Base-by-base conservation (phyloP, 1,140 invertebrate species). In the Panulirus ornatus region DNA sequence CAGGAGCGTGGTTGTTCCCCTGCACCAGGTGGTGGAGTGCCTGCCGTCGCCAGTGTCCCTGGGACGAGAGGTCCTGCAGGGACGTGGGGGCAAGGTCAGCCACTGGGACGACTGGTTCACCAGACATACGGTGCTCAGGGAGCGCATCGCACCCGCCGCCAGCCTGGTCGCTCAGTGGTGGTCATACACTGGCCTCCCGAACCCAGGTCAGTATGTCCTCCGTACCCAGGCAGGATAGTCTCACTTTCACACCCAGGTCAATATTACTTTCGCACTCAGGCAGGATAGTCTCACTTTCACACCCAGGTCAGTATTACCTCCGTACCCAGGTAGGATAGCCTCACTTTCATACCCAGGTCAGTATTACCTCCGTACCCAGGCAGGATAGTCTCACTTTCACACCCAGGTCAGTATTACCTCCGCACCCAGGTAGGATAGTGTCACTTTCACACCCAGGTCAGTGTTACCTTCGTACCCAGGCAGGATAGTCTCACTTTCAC, bases 41-140 rank as follows among this genome's bases (percentile, higher is more conserved):
- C 81, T 91, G 75, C 91, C 91, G 0, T 54, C 54, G 14, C 91
- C 91, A 1, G 54, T 91, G 40, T 42, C 30, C 0, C 63, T 88
- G 54, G 87, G 87, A 6, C 86, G 73, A 1, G 82, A 90, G 66
- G 76, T 91, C 30, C 42, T 91, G 73, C 44, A 84, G 5, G 87
- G 87, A 11, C 16, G 51, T 9, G 87, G 91, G 11, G 91, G 91
- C 0, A 8, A 40, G 22, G 91, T 91, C 9, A 47, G 14, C 2
- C 78, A 86, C 58, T 91, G 91, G 91, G 9, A 70, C 0, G 91
- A 89, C 75, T 91, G 91, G 91, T 79, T 89, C 40, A 82, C 66
- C 6, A 66, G 70, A 19, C 91, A 91, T 75, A 91, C 91, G 3
- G 54, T 38, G 44, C 86, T 91, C 2, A 19, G 34, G 6, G 73